A percentile compares a stretch with the other conserved stretches of the same genome.
Conservation (phyloP, 2,797 vertebrate species). For the Apogon talboti region DNA sequence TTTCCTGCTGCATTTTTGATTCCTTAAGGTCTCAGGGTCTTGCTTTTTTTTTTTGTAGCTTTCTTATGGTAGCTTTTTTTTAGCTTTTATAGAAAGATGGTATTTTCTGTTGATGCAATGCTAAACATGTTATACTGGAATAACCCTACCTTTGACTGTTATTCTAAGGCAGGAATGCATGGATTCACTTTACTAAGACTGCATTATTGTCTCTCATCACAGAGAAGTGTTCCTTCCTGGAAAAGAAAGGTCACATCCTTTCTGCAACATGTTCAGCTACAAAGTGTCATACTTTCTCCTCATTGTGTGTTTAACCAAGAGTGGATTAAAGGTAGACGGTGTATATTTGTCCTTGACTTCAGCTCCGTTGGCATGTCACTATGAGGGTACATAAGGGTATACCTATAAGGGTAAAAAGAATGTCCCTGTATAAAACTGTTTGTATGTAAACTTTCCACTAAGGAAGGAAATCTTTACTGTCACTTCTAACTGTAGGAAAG, state of each 20-base stretch:
- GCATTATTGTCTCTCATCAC: conserved; percentile 59
- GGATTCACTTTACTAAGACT: conserved; percentile 30
- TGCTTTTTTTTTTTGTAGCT: too few relatives aligned
- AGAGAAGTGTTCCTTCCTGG: conserved; percentile 56
- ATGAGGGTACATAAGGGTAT: conserved; percentile 22
- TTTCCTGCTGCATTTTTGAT: too few relatives aligned
- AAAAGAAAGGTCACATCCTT: conserved; percentile 67
- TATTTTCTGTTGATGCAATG: conserved; percentile 3
- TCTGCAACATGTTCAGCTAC: conserved; percentile 33
- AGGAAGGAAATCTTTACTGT: too few relatives aligned
- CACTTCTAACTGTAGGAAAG: too few relatives aligned
- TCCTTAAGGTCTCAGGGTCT: too few relatives aligned
- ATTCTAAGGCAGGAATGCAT: conserved; percentile 40
- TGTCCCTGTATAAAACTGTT: too few relatives aligned
- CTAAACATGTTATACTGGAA: conserved; percentile 22
- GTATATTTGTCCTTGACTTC: conserved; percentile 57
- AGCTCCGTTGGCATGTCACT: conserved; percentile 34
- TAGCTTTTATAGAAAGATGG: conserved; percentile 6
- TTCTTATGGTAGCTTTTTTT: too few relatives aligned
- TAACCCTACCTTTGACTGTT: conserved; percentile 41
- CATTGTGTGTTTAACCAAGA: conserved; percentile 46
- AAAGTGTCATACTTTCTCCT: conserved; percentile 37
- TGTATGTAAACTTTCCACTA: too few relatives aligned
- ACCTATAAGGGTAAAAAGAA: conserved; percentile 8
- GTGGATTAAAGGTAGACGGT: conserved; percentile 51